Conservation (phyloP, 2,113 vertebrate species). For the Saguinus midas region DNA sequence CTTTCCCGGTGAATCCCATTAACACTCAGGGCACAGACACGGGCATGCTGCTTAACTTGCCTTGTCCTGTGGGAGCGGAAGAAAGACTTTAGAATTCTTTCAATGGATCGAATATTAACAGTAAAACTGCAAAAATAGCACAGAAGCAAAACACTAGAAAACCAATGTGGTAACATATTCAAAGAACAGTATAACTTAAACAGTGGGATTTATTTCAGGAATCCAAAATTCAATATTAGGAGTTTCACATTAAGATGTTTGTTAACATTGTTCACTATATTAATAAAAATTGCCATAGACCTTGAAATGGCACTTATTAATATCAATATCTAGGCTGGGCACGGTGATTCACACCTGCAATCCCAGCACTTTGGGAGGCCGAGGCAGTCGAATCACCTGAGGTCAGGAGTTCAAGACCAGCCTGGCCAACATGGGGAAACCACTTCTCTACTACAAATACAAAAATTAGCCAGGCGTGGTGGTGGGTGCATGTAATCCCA, state of each 20-base stretch:
- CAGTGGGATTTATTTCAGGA: background rate
- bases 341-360: background rate
- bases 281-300: background rate
- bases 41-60: background rate
- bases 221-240: background rate
- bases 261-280: background rate
- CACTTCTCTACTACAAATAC: background rate
- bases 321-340: background rate
- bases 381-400: background rate
- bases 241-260: no score
- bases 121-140: background rate
- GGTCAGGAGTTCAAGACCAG: background rate
- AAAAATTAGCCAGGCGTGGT: background rate
- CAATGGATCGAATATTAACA: background rate
- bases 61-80: background rate
- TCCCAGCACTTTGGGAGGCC: background rate
- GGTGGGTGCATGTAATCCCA: background rate
- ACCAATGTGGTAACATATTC: background rate
- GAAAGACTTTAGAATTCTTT: background rate
- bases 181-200: background rate
- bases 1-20: background rate
- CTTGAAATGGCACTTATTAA: background rate
- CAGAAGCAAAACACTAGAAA: background rate
- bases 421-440: background rate
- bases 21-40: background rate